phyloP scores from a whole-genome alignment of 2,888 invertebrate species.

The Myopa testacea region DNA sequence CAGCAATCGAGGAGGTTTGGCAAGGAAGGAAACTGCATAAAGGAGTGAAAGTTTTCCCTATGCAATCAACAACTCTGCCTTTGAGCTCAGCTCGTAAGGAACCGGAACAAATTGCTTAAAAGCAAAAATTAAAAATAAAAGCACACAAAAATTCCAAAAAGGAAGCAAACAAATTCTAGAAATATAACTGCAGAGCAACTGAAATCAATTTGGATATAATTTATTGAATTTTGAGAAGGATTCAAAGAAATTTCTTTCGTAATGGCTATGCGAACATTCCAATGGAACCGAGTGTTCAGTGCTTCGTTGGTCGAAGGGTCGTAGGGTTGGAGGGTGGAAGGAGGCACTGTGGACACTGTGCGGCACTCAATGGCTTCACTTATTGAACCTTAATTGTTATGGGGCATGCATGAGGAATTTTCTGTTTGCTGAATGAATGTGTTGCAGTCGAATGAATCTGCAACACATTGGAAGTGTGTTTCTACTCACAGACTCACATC shows the following conservation, averaged over 20 bases:
- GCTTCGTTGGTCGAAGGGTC: background rate
- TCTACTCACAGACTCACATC: background rate
- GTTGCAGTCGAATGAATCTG: background rate
- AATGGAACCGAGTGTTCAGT: background rate
- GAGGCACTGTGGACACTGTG: no score
- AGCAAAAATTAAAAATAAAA: conserved; percentile 43
- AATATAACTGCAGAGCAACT: conserved; percentile 48
- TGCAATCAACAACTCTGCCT: conserved; percentile 29
- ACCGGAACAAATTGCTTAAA: conserved; percentile 34
- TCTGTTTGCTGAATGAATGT: background rate
- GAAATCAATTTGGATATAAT: conserved; percentile 54
- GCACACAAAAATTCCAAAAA: conserved; percentile 38
- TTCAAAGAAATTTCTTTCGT: conserved; percentile 37
- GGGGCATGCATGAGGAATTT: conserved; percentile 11
- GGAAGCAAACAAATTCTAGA: conserved; percentile 25
- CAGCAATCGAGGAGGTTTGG: no score
- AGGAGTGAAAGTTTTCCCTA: background rate
- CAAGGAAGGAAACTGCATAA: no score
- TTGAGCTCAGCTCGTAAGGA: conserved; percentile 19
- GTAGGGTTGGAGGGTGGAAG: no score
- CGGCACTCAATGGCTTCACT: no score
- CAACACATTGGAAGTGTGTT: background rate
- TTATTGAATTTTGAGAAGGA: conserved; percentile 56
- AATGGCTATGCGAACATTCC: background rate
- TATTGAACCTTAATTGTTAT: background rate